phyloP scores from a whole-genome alignment of 2,888 invertebrate genomes.

The Ichneumoninae sp. region DNA sequence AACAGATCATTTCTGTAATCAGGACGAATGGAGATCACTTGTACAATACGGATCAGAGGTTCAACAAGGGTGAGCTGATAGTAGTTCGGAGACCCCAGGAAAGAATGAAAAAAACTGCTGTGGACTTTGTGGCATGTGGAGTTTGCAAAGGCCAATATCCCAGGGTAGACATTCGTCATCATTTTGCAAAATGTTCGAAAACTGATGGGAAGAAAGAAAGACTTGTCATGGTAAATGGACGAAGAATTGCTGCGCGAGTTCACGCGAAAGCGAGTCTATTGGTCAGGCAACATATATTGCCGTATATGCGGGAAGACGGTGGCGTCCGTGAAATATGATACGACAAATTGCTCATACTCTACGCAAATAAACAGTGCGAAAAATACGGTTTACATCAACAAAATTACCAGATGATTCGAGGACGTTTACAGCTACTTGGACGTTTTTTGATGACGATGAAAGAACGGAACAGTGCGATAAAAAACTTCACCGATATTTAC shows the following conservation, averaged over 20 bases:
- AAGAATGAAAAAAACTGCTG: constrained; percentile 46
- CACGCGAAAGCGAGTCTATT: constrained; percentile 59
- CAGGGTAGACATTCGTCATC: constrained; percentile 41
- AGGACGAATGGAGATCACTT: constrained; percentile 57
- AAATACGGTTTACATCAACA: constrained; percentile 62
- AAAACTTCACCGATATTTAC: no score
- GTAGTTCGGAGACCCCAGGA: constrained; percentile 49
- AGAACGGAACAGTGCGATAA: constrained; percentile 17
- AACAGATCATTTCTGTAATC: constrained; percentile 50
- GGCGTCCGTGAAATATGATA: constrained; percentile 64
- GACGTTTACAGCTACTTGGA: constrained; percentile 64
- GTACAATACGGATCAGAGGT: constrained; percentile 52
- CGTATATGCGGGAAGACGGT: constrained; percentile 64
- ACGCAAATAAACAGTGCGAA: constrained; percentile 65
- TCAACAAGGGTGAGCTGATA: constrained; percentile 50
- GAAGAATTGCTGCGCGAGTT: constrained; percentile 53
- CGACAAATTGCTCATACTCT: constrained; percentile 64
- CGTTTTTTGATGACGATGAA: constrained; percentile 58
- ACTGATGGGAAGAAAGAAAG: constrained; percentile 4
- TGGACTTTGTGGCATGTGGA: constrained; percentile 58
- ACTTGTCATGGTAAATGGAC: constrained; percentile 39
- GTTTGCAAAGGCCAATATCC: constrained; percentile 62
- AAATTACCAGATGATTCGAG: constrained; percentile 65
- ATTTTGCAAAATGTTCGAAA: constrained; percentile 45
- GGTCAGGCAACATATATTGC: constrained; percentile 62